phyloP scores from a whole-genome alignment of 2,797 vertebrate species.

The Gephyroberyx darwinii region DNA sequence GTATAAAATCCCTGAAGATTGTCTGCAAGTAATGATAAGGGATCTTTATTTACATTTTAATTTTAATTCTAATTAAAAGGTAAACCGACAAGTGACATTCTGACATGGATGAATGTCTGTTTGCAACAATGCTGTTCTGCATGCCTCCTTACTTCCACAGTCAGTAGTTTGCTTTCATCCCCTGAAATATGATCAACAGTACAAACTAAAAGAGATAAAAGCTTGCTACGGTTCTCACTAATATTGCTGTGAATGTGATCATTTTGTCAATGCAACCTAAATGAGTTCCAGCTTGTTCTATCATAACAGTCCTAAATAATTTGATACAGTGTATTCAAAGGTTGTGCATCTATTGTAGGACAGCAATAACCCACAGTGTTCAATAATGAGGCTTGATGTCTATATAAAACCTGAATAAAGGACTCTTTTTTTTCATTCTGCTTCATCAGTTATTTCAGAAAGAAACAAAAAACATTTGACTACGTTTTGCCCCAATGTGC shows the following conservation, averaged over 20 bases:
- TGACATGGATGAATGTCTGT: constrained; percentile 48
- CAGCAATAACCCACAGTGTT: constrained; percentile 18
- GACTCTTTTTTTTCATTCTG: constrained; percentile 8
- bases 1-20: constrained; percentile 39
- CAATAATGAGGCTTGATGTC: constrained; percentile 17
- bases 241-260: not conserved
- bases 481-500: constrained; percentile 38
- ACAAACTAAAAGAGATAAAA: constrained; percentile 18
- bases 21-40: constrained; percentile 44
- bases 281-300: not conserved
- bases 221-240: constrained; percentile 22
- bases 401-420: constrained; percentile 18
- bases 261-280: not conserved
- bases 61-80: constrained; percentile 50
- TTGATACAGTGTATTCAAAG: not conserved
- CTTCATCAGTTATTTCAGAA: constrained; percentile 18
- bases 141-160: constrained; percentile 18
- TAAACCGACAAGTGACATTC: constrained; percentile 41
- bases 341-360: constrained; percentile 11
- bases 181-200: constrained; percentile 20
- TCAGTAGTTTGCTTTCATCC: constrained; percentile 42
- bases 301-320: not conserved
- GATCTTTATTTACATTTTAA: constrained; percentile 35
- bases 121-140: constrained; percentile 26
- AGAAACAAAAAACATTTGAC: constrained; percentile 25